These are phyloP conservation scores for Eolophus roseicapilla DNA, from an alignment of 2,113 vertebrate genomes.

Conservation along the genomic window DNA sequence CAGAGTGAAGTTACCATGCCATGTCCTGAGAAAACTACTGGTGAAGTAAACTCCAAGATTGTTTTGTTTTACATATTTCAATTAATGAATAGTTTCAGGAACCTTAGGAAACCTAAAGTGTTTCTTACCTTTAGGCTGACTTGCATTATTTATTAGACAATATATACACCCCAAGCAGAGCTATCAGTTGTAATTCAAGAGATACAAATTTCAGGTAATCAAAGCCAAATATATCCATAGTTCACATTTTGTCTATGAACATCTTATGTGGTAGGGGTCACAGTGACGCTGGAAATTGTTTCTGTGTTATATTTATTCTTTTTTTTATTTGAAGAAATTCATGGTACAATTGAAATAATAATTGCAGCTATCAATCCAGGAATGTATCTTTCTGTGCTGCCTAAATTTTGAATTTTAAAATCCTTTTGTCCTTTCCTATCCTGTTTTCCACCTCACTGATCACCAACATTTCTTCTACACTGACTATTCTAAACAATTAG, in stretches of 20 bases:
- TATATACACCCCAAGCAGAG: background rate
- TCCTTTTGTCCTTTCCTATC: conserved; percentile 14
- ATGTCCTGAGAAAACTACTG: background rate
- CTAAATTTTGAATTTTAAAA: conserved; percentile 14
- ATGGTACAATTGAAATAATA: background rate
- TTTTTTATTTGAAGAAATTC: background rate
- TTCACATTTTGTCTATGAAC: background rate
- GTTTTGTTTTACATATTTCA: background rate
- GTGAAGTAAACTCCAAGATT: background rate
- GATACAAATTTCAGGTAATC: background rate
- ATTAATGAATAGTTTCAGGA: background rate
- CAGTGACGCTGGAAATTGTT: background rate
- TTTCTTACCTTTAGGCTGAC: background rate
- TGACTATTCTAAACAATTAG: conserved; percentile 21
- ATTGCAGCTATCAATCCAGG: background rate
- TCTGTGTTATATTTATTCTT: background rate
- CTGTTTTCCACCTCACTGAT: conserved; percentile 22
- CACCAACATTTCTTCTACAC: background rate
- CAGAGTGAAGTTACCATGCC: background rate
- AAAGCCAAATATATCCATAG: background rate
- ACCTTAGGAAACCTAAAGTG: background rate
- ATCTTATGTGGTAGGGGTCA: background rate
- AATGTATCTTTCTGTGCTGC: background rate
- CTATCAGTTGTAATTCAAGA: background rate
- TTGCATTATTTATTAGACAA: background rate